Conservation (phyloP, 2,113 vertebrate species). For the Poecilia latipinna region DNA sequence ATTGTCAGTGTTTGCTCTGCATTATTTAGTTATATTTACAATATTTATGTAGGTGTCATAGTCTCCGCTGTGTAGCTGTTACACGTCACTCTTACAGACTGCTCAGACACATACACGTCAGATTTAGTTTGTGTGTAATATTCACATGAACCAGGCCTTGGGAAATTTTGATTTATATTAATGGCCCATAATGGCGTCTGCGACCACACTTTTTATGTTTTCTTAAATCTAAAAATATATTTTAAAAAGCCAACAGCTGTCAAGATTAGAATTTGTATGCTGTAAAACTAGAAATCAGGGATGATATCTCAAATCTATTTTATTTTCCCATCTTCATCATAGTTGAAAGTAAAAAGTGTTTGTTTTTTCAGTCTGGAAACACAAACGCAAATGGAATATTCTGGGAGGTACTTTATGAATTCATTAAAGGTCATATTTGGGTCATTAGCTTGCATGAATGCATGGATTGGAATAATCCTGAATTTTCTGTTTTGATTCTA, state of each 20-base stretch:
- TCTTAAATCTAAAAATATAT: not conserved
- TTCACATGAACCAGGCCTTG: not conserved
- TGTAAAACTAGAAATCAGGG: not conserved
- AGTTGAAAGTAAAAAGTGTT: not conserved
- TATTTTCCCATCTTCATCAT: not conserved
- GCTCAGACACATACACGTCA: slow-evolving; percentile 28
- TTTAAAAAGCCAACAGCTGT: not conserved
- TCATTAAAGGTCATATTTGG: no score
- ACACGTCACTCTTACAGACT: slow-evolving; percentile 78
- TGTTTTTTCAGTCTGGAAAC: not conserved
- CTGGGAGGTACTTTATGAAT: no score
- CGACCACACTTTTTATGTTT: not conserved
- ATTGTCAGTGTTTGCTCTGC: accelerated
- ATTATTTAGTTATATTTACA: no score
- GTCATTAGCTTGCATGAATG: no score
- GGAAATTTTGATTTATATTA: not conserved
- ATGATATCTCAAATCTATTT: no score
- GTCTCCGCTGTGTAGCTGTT: slow-evolving; percentile 53
- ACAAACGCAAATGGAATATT: no score
- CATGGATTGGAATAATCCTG: no score
- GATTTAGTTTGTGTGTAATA: not conserved
- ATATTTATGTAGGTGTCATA: not conserved
- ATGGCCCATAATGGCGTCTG: not conserved
- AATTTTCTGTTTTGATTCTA: no score
- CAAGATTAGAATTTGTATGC: not conserved